phyloP scores from a whole-genome alignment of 2,113 vertebrate genomes.

The Gadus chalcogrammus region DNA sequence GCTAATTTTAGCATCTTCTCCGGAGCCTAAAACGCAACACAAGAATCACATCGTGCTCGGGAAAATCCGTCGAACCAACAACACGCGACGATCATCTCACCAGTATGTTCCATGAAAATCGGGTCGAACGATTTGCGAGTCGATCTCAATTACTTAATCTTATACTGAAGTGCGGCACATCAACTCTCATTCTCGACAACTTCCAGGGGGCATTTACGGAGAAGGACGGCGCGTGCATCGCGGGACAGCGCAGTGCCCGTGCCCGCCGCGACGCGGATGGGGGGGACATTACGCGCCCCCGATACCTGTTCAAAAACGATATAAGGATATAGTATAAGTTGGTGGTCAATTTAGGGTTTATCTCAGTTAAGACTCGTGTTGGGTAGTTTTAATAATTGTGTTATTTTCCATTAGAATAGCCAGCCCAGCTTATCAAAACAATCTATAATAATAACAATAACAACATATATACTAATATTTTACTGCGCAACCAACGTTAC shows the following conservation, averaged over 20 bases:
- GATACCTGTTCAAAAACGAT: too few relatives aligned
- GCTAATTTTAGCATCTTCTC: conserved; percentile 18
- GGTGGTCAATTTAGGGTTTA: background rate
- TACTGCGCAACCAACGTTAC: too few relatives aligned
- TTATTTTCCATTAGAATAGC: too few relatives aligned
- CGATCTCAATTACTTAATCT: conserved; percentile 42
- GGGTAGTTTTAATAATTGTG: too few relatives aligned
- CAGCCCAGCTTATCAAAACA: too few relatives aligned
- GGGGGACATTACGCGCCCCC: too few relatives aligned
- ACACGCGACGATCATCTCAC: conserved; percentile 40
- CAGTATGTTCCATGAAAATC: conserved; percentile 65
- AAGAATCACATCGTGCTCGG: too few relatives aligned
- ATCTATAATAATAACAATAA: too few relatives aligned
- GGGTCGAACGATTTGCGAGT: background rate
- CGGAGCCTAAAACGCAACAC: background rate
- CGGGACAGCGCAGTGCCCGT: too few relatives aligned
- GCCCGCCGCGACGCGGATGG: too few relatives aligned
- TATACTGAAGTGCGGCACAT: conserved; percentile 31
- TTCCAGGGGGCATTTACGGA: conserved; percentile 24
- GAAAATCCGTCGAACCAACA: too few relatives aligned
- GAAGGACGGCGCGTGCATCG: conserved; percentile 8
- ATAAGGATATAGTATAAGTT: background rate
- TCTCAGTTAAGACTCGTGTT: background rate
- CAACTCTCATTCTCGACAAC: conserved; percentile 53
- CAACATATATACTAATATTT: too few relatives aligned